Conservation (phyloP, 2,113 vertebrate species). For the Gallinago media region DNA sequence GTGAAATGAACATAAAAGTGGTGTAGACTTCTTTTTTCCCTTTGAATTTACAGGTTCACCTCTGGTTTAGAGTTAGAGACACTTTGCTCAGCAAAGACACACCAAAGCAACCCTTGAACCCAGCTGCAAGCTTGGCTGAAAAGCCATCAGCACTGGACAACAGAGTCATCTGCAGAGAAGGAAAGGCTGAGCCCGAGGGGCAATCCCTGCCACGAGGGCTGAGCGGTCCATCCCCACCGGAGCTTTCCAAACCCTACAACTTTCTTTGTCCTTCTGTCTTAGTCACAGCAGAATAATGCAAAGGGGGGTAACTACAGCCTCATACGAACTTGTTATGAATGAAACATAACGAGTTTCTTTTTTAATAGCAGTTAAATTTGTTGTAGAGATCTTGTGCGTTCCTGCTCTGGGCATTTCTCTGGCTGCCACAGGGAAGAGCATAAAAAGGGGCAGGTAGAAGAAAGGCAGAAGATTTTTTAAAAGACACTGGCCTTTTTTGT, state of each 20-base stretch:
- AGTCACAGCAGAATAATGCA: neutral
- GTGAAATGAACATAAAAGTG: slow-evolving; percentile 29
- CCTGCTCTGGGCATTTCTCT: neutral
- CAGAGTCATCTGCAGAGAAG: neutral
- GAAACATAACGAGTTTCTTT: neutral
- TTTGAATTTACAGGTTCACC: neutral
- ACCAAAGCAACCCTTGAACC: neutral
- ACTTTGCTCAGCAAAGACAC: neutral
- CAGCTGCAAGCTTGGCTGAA: neutral
- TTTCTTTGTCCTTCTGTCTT: neutral
- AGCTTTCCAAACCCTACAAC: neutral
- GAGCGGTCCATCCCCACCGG: neutral
- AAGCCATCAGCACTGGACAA: neutral
- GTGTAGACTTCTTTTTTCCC: neutral
- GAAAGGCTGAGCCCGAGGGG: neutral
- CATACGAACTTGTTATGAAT: neutral
- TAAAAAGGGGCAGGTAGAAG: neutral
- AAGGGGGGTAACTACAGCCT: neutral
- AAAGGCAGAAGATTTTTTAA: neutral
- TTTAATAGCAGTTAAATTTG: neutral
- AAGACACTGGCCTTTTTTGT: neutral
- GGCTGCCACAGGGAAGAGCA: neutral
- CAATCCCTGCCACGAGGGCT: fast-evolving
- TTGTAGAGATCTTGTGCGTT: neutral
- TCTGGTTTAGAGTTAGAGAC: neutral